phyloP scores from a whole-genome alignment of 2,888 invertebrate species.

The Terebella lapidaria region DNA sequence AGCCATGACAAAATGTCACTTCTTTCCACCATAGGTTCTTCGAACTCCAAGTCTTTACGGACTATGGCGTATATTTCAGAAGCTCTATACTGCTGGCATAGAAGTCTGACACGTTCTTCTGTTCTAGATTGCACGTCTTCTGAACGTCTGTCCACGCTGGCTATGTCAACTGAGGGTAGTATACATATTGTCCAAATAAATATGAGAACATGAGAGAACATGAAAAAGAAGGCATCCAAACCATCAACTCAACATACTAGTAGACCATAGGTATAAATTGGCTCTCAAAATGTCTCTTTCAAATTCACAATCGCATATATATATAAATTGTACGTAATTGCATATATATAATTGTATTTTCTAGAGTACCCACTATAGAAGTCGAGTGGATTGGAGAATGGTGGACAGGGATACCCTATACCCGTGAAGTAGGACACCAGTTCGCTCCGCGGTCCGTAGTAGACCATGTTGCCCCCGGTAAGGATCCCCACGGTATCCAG shows the following conservation, averaged over 20 bases:
- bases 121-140: neutral
- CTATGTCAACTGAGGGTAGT: constrained; percentile 10
- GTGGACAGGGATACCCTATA: constrained; percentile 94
- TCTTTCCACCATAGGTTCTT: too few species aligned
- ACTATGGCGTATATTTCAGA: neutral
- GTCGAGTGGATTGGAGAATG: constrained; percentile 92
- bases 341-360: too few species aligned
- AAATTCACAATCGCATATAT: too few species aligned
- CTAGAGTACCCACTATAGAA: constrained; percentile 68
- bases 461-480: constrained; percentile 65
- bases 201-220: too few species aligned
- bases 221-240: too few species aligned
- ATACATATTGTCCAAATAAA: too few species aligned
- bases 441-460: constrained; percentile 62
- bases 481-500: constrained; percentile 36
- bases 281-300: too few species aligned
- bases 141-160: constrained; percentile 6
- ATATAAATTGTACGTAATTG: too few species aligned
- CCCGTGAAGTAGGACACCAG: constrained; percentile 91
- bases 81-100: neutral
- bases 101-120: neutral
- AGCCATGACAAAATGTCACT: too few species aligned
- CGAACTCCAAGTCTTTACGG: too few species aligned
- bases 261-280: too few species aligned
- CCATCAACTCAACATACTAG: too few species aligned